A percentile compares a stretch with the other conserved stretches of the same genome.
These are phyloP conservation scores for Phaonia tiefii DNA, from an alignment of 2,888 invertebrate species.

Conservation along the genomic window DNA sequence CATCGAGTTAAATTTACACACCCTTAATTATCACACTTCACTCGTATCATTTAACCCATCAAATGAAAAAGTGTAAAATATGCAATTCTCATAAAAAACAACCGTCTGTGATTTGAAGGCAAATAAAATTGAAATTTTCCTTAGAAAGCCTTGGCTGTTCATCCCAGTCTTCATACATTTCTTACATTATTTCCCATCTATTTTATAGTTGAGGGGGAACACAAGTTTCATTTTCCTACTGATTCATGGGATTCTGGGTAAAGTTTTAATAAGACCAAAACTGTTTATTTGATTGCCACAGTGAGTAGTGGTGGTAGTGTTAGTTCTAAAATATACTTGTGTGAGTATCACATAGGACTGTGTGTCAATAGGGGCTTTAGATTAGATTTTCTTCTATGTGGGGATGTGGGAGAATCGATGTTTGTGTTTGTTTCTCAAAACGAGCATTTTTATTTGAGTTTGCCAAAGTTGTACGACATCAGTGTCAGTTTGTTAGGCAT, in stretches of 20 bases:
- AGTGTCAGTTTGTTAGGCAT: slow-evolving; percentile 39
- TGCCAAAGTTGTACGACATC: slow-evolving; percentile 19
- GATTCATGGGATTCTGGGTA: slow-evolving; percentile 14
- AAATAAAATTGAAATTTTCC: slow-evolving; percentile 56
- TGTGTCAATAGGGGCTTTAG: background rate
- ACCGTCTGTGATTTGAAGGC: slow-evolving; percentile 49
- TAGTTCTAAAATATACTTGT: too few relatives aligned
- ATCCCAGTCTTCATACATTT: background rate
- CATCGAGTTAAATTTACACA: too few relatives aligned
- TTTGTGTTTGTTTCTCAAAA: slow-evolving; percentile 35
- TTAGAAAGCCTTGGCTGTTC: slow-evolving; percentile 16
- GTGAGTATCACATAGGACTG: background rate
- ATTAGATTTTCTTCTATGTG: slow-evolving; percentile 31
- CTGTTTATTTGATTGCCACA: slow-evolving; percentile 15
- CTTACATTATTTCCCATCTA: too few relatives aligned
- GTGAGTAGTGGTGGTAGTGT: background rate
- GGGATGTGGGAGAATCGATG: too few relatives aligned
- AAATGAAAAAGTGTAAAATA: slow-evolving; percentile 36
- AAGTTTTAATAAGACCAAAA: slow-evolving; percentile 20
- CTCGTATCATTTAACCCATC: too few relatives aligned
- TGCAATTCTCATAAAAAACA: slow-evolving; percentile 19
- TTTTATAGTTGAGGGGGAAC: slow-evolving; percentile 7
- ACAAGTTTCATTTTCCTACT: slow-evolving; percentile 17
- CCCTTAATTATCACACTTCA: too few relatives aligned
- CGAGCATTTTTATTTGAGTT: slow-evolving; percentile 26